Base-by-base conservation (phyloP, 2,888 invertebrate genomes). In the Chrysolina americana region DNA sequence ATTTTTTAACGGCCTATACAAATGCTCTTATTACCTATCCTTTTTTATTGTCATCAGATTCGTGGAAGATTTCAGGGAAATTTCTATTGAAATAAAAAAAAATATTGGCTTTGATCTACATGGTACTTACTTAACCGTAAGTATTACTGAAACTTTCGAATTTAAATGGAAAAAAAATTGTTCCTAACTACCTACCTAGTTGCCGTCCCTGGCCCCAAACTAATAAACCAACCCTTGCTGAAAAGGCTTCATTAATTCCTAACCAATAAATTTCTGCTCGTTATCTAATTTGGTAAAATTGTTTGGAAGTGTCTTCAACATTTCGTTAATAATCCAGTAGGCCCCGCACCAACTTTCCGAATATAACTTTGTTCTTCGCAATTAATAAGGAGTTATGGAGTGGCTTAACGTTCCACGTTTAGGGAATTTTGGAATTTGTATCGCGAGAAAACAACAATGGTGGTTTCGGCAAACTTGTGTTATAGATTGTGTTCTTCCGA, bases 371-470 rank as follows among this genome's bases (percentile, higher is more conserved):
- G 78, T 78, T 79, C 76, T 75, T 77, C 74, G 75, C 75, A 78
- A 79, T 80, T 79, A 80, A 80, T 80, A 79, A 75, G 78, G 78
- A 80, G 76, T 80, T 79, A 78, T 78, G 76, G 75, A 79, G 77
- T 74, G 68, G 76, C 80, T 78, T 74, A 79, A 71, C 72, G 62
- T 69, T 68, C 53, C 63, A 65, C 62, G 69, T 72, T 66, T 23
- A 50, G 75, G 75, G 72, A 72, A 69, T 75, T 72, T 72, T 41
- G 65, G 75, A 75, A 75, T 75, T 75, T 72, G 75, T 75, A 75
- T 70, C 41, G 63, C 63, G 36, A 65, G 50, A 64, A 65, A 62
- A 75, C 62, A 75, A 72, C 72, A 72, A 69, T 66, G 63, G 69
- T 23, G 65, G 65, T 65, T 65, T 62, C 23, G 13, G 53, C 15